Evolutionary conservation across 2,888 invertebrate genomes (phyloP).

Genomic region (Eristalis pertinax): DNA sequence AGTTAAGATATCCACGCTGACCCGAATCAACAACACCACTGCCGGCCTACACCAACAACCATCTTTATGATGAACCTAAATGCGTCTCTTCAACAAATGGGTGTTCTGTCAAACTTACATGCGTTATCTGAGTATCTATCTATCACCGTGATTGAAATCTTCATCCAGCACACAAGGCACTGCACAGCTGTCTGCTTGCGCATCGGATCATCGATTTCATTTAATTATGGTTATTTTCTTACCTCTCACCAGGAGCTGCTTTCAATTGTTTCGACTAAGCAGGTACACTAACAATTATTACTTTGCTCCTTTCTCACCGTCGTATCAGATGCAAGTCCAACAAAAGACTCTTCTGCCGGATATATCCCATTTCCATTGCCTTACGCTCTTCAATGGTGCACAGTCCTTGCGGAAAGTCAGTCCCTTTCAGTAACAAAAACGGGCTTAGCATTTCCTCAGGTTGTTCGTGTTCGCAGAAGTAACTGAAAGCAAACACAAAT

Average conservation of each 20-base stretch:
- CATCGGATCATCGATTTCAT: not conserved
- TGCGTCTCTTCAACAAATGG: too few species aligned
- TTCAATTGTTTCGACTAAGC: not conserved
- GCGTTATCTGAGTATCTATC: not conserved
- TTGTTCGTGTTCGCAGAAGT: not conserved
- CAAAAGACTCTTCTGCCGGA: not conserved
- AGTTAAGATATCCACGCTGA: not conserved
- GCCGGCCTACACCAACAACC: not conserved
- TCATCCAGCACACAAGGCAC: not conserved
- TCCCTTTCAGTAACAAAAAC: not conserved
- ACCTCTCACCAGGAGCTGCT: not conserved
- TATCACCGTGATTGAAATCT: not conserved
- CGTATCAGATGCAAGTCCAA: not conserved
- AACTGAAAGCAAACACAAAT: conserved; percentile 21
- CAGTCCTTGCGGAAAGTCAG: not conserved
- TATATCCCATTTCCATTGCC: not conserved
- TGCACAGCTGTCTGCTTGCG: not conserved
- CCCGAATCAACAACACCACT: not conserved
- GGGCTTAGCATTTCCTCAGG: not conserved
- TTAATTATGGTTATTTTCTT: not conserved
- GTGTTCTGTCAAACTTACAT: too few species aligned
- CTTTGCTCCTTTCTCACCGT: not conserved
- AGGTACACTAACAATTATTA: conserved; percentile 15
- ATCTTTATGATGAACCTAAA: not conserved
- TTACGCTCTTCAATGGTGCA: not conserved